Evolutionary conservation across 2,113 vertebrate genomes (phyloP).

Genomic region (Rhynchomys soricoides): DNA sequence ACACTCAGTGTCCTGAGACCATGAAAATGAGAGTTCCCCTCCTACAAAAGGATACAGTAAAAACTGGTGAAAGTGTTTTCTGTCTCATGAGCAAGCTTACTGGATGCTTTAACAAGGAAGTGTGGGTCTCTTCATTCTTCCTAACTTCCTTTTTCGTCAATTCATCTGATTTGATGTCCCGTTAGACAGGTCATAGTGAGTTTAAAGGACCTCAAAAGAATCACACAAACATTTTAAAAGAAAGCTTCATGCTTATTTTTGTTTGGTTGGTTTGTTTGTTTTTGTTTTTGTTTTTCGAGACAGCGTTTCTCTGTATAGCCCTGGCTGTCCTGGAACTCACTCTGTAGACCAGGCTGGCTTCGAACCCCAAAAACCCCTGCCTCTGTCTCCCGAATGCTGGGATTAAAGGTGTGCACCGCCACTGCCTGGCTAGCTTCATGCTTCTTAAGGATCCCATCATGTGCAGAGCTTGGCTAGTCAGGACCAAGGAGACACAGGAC

Average conservation of each 20-base stretch:
- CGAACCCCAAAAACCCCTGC: too few relatives aligned
- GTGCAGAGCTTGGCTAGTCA: not conserved
- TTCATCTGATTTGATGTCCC: not conserved
- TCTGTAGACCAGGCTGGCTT: too few relatives aligned
- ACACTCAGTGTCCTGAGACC: not conserved
- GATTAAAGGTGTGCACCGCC: too few relatives aligned
- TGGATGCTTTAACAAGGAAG: not conserved
- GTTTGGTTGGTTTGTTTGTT: too few relatives aligned
- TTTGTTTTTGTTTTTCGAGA: too few relatives aligned
- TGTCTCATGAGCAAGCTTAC: not conserved
- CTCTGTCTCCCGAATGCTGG: too few relatives aligned
- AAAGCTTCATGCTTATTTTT: not conserved
- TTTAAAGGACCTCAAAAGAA: constrained; percentile 10
- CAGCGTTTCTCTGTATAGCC: too few relatives aligned
- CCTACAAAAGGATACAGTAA: not conserved
- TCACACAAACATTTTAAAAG: not conserved
- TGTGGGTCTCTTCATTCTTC: not conserved
- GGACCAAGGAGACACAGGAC: not conserved
- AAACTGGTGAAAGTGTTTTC: not conserved
- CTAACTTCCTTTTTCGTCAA: not conserved
- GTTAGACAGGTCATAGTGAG: not conserved
- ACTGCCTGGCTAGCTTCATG: too few relatives aligned
- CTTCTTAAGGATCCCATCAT: not conserved
- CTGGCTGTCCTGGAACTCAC: too few relatives aligned
- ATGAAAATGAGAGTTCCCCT: not conserved